Evolutionary conservation across 2,113 vertebrate species (phyloP), one percentile per base, ranked within the genome.

Genomic region (Tautogolabrus adspersus): DNA sequence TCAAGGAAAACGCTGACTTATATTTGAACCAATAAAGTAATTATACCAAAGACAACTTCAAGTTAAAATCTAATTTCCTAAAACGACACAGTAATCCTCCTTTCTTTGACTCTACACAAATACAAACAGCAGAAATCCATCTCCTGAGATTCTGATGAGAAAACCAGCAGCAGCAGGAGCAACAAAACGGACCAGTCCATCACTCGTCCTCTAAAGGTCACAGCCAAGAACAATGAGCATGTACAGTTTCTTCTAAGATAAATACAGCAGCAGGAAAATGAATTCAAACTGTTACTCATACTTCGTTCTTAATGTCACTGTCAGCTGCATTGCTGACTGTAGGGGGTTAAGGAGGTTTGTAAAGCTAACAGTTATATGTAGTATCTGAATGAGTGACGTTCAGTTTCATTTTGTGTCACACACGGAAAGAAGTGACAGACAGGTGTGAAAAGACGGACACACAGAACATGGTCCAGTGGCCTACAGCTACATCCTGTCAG

Each of bases 151-250:
- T 55, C 55, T 74, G 42, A 46, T 38, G 75, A 38, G 22, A 21
- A 64, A 37, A 47, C 9, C 55, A 62, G 64, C 65, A 47, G 66
- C 19, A 49, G 64, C 58, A 47, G 66, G 12, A 55, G 73, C n/a
- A n/a, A n/a, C n/a, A n/a, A 51, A 62, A 51, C 51, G 42, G 71
- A 44, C 3, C 44, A 8, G 52, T 72, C 72, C 52, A 68, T 76
- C 62, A 49, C 0, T 34, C 38, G 8, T 12, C 15, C 30, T 21
- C 18, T 52, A 80, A 84, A 84, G 77, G 26, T 72, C 71, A 3
- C 67, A 0, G 0, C 4, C 40, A 16, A 18, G 21, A 16, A 9
- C 47, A 6, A 18, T 47, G 54, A 62, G 37, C 49, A 7, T 16
- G 40, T 18, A 3, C 18, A 15, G 4, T 8, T 13, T 21, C 8